Conservation (phyloP, 1,140 invertebrate species). For the Physella acuta region DNA sequence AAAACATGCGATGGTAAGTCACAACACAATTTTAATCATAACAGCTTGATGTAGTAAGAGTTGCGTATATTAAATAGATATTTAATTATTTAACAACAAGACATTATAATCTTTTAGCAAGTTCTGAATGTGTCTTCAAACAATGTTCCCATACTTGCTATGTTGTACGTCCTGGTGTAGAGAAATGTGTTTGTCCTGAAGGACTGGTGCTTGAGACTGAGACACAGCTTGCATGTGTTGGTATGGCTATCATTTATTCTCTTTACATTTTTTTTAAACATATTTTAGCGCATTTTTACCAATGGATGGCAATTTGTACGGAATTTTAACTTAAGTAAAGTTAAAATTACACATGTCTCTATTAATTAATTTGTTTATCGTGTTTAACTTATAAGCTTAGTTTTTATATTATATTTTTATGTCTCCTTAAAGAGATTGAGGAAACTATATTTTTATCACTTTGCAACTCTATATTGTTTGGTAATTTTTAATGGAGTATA, state of each 20-base stretch:
- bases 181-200: neutral
- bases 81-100: neutral
- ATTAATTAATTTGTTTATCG: neutral
- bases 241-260: neutral
- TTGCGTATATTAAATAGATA: too few relatives aligned
- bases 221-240: conserved; percentile 4
- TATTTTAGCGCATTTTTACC: too few relatives aligned
- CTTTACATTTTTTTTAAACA: neutral
- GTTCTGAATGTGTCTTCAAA: neutral
- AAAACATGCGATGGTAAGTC: neutral
- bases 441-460: too few relatives aligned
- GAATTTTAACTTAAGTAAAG: neutral
- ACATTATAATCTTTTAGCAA: neutral
- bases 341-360: neutral
- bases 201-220: neutral
- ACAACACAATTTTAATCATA: neutral
- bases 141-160: conserved; percentile 1
- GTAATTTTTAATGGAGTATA: neutral
- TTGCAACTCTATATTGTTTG: too few relatives aligned
- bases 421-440: too few relatives aligned
- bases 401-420: too few relatives aligned
- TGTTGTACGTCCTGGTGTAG: neutral
- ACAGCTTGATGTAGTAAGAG: neutral
- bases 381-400: too few relatives aligned
- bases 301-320: too few relatives aligned